A percentile compares a stretch with the other conserved stretches of the same genome.
Evolutionary conservation across 2,888 invertebrate genomes (phyloP).

Genomic region (Lampropteryx suffumata): DNA sequence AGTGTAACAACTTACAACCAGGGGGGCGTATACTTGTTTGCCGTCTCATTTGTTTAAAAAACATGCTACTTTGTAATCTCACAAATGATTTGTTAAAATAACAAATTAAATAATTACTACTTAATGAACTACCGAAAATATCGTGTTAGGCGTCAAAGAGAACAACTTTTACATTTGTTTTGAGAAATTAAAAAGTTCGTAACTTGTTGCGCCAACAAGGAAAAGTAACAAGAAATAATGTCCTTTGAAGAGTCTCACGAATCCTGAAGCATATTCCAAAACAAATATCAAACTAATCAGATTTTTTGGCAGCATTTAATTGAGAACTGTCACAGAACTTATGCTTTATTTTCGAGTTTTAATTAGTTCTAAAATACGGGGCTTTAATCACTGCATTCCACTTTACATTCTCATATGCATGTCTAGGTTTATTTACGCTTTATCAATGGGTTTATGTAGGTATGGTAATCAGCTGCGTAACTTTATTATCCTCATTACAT

Average conservation of each 20-base stretch:
- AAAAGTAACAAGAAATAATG: slow-evolving; percentile 1
- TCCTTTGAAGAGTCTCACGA: slow-evolving; percentile 1
- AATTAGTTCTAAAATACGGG: neutral
- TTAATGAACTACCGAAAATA: neutral
- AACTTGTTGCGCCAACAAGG: slow-evolving; percentile 22
- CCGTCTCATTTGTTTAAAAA: too few relatives aligned
- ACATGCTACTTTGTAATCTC: too few relatives aligned
- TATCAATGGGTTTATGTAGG: neutral
- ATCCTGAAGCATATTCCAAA: too few relatives aligned
- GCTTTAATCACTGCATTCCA: neutral
- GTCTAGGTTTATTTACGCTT: too few relatives aligned
- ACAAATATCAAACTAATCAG: too few relatives aligned
- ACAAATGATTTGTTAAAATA: too few relatives aligned
- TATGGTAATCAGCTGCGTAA: neutral
- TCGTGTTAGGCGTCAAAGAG: slow-evolving; percentile 21
- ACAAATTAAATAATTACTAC: too few relatives aligned
- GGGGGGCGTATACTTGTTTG: too few relatives aligned
- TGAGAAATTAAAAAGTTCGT: slow-evolving; percentile 27
- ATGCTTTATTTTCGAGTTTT: neutral
- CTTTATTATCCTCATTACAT: slow-evolving; percentile 13
- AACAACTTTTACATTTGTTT: slow-evolving; percentile 22
- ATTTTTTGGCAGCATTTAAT: too few relatives aligned
- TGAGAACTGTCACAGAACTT: too few relatives aligned
- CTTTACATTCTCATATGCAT: too few relatives aligned
- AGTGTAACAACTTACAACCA: too few relatives aligned